Evolutionary conservation across 2,113 vertebrate species (phyloP), one percentile per base, ranked within the genome.

Genomic region (Solea senegalensis): DNA sequence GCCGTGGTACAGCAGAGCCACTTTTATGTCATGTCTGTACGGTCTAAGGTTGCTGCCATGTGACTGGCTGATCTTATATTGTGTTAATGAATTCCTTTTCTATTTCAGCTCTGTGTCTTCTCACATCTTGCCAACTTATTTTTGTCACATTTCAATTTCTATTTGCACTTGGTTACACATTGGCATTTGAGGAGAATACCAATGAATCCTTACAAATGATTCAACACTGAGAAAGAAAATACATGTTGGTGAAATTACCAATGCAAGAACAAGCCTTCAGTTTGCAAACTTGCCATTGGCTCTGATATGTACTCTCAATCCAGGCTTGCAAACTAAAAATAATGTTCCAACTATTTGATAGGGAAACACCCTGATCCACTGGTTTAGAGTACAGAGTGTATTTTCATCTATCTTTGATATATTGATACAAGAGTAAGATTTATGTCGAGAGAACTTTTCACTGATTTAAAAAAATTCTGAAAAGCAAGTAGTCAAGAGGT

Each of bases 371-470:
- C 21, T n/a, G 14, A 27, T n/a, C 52, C 15, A 60, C 15, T 14
- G 41, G n/a, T 43, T 34, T 10, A 65, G 49, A 53, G 8, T 8
- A 54, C 12, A 7, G 40, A 13, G 14, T 14, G 8, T 45, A 21
- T 21, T 54, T 68, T 40, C 3, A 67, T 62, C 52, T 39, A 46
- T 27, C n/a, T 15, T 27, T 61, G 59, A 82, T 54, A 16, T 60
- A 65, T 15, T 53, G 55, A 41, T 41, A 39, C 50, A 54, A 60
- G 7, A 46, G 27, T 62, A 40, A 71, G 50, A 74, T 78, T 74
- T 74, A 54, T 72, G 46, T 58, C 4, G 4, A 46, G 12, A 77
- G 59, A 48, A 1, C 27, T 44, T 62, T 46, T 60, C 9, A 34
- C 55, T 43, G 9, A 56, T 48, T 34, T 27, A 3, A 70, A 55